A percentile compares a stretch with the other conserved stretches of the same genome.
Conservation (phyloP, 2,797 vertebrate species). For the Ataeniobius toweri region DNA sequence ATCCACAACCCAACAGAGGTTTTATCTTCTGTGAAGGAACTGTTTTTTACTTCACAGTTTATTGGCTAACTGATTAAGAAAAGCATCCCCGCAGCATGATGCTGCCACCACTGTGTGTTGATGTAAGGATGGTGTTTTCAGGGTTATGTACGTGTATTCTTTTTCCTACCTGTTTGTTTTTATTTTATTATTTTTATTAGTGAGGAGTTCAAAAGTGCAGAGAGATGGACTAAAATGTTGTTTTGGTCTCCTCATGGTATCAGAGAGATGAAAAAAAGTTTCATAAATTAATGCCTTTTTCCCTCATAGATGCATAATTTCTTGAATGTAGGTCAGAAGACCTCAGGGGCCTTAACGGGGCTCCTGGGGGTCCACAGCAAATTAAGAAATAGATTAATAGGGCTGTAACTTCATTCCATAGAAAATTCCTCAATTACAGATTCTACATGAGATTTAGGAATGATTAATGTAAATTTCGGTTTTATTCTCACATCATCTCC, state of each 20-base stretch:
- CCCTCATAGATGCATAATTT: conserved; percentile 1
- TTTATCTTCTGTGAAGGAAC: no score
- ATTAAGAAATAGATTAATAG: conserved; percentile 71
- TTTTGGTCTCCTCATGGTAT: not conserved
- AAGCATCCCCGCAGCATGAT: not conserved
- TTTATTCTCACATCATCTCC: conserved; percentile 27
- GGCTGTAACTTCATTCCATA: conserved; percentile 50
- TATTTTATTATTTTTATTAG: no score
- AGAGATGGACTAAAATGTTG: not conserved
- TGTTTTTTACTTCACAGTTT: no score
- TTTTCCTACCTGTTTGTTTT: no score
- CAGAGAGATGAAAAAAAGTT: not conserved
- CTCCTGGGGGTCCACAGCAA: conserved; percentile 49
- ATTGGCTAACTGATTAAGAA: no score
- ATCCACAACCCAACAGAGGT: no score
- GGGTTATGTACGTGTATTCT: no score
- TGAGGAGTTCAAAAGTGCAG: no score
- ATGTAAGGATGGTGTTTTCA: no score
- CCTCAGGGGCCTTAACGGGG: conserved; percentile 29
- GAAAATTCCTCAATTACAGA: conserved; percentile 57
- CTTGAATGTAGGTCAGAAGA: conserved; percentile 59
- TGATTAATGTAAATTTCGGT: conserved; percentile 26
- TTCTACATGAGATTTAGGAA: conserved; percentile 32
- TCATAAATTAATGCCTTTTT: conserved; percentile 3
- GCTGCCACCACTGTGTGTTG: not conserved